A percentile compares a stretch with the other conserved stretches of the same genome.
Conservation (phyloP, 2,113 vertebrate genomes). For the Cyanistes caeruleus region DNA sequence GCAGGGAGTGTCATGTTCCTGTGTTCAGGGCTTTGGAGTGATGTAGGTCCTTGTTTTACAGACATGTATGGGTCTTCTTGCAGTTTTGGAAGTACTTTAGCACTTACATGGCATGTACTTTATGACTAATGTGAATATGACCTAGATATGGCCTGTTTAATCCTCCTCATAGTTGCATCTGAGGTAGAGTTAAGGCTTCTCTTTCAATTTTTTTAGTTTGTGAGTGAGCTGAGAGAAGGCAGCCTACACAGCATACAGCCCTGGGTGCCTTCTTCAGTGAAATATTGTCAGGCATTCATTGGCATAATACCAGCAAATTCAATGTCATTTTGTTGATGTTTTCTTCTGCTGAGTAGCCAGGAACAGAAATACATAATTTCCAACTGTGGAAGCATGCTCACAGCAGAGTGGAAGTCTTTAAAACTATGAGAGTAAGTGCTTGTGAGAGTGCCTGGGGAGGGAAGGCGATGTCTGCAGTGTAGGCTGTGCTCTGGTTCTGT, state of each 20-base stretch:
- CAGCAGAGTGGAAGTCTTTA: not conserved
- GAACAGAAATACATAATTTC: not conserved
- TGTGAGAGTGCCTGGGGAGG: not conserved
- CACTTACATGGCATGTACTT: not conserved
- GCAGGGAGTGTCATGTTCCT: not conserved
- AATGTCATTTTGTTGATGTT: not conserved
- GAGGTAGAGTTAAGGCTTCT: not conserved
- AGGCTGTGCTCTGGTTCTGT: not conserved
- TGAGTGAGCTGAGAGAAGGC: not conserved
- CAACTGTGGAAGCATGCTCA: not conserved
- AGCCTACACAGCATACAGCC: not conserved
- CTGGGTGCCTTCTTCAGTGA: not conserved
- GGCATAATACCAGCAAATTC: not conserved
- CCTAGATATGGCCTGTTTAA: not conserved
- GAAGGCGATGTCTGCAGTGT: not conserved
- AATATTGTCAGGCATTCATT: not conserved
- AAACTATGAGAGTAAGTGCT: not conserved
- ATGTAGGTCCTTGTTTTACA: not conserved
- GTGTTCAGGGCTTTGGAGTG: not conserved
- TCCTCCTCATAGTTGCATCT: not conserved
- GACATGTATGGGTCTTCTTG: accelerated
- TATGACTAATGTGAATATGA: not conserved
- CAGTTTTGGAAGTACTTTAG: not conserved
- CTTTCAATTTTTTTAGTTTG: not conserved
- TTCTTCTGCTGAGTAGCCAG: not conserved